Evolutionary conservation across 2,888 invertebrate genomes (phyloP), one percentile per base, ranked within the genome.

Genomic region (Idaea dimidiata): DNA sequence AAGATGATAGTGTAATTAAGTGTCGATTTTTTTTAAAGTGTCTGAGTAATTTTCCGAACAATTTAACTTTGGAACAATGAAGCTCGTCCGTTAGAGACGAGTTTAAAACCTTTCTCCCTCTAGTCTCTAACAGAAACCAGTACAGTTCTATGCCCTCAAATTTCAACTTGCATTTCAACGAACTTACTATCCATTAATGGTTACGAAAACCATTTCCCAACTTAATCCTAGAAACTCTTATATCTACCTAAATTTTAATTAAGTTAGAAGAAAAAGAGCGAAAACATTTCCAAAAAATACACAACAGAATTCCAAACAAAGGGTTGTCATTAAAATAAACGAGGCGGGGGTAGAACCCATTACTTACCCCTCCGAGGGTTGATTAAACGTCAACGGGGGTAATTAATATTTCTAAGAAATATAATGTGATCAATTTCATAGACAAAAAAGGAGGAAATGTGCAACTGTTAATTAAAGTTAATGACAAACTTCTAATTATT

Each of bases 321-420:
- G 43, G 43, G 43, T 43, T 43, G 43, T 43, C 43, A 43, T 43
- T 43, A 43, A 43, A 43, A 14, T 43, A 43, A 43, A 43, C 43
- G 43, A 43, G 43, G 14, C 43, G 43, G 43, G 43, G 14, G 14
- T 43, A 43, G 43, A 43, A 43, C 43, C 43, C 43, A 43, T 43
- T 43, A 43, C 14, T 43, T 43, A 43, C 43, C 43, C 43, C 43
- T 43, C 43, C 17, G 18, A 54, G 18, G 56, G 61, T 58, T 59
- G 59, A 59, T 59, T 59, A 59, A 80, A 79, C 72, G 74, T 70
- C 70, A 66, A 43, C 43, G 0, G 14, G 10, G 43, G 14, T 43
- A 43, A 43, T 43, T 43, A 43, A 43, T 43, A 43, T 14, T 43
- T 43, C 14, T 43, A 43, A 43, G 43, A 43, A 43, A 43, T 14